These are phyloP conservation scores for Trachymyrmex septentrionalis DNA, from an alignment of 1,140 invertebrate genomes.

Conservation along the genomic window DNA sequence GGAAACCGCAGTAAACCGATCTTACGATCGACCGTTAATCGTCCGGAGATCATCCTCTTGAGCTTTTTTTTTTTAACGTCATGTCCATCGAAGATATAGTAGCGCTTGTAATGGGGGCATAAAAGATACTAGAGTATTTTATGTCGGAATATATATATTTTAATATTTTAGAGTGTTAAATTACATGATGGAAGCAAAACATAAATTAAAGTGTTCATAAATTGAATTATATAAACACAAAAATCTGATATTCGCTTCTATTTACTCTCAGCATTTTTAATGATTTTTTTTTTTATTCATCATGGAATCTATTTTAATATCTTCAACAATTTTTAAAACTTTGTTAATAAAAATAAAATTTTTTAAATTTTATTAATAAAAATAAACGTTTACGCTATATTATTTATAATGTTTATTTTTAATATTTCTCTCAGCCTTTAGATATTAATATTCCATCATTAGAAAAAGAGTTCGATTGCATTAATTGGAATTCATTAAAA, in stretches of 20 bases:
- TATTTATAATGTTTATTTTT: constrained; percentile 1
- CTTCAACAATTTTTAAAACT: background rate
- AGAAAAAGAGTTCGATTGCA: no score
- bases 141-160: background rate
- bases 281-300: background rate
- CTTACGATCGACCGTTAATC: constrained; percentile 47
- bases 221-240: background rate
- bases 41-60: constrained; percentile 33
- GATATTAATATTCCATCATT: background rate
- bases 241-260: background rate
- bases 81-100: background rate
- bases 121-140: constrained; percentile 7
- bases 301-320: background rate
- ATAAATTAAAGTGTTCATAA: background rate
- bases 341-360: background rate
- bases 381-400: background rate
- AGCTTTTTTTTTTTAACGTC: background rate
- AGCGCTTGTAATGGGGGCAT: background rate
- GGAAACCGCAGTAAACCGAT: constrained; percentile 53
- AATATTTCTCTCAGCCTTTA: background rate
- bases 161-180: background rate
- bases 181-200: background rate
- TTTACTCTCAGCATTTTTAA: background rate
- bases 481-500: no score
- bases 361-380: no score